Evolutionary conservation across 1,140 invertebrate species (phyloP), one percentile per base, ranked within the genome.

Genomic region (Glomeris maerens): DNA sequence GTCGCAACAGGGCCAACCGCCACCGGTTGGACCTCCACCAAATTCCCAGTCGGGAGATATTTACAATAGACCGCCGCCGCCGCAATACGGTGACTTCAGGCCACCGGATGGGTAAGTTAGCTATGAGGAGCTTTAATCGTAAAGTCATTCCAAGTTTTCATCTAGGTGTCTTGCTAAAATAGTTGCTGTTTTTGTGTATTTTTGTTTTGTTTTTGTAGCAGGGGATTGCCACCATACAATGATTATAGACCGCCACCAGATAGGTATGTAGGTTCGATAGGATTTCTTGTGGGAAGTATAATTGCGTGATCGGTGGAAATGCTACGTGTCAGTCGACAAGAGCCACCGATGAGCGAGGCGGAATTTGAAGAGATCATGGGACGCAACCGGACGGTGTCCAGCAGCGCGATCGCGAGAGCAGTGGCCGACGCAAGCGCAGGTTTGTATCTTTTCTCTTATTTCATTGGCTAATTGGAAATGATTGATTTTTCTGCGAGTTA

Each of bases 291-390:
- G n/a, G n/a, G n/a, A n/a, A n/a, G n/a, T n/a, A n/a, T n/a, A n/a
- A n/a, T n/a, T n/a, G n/a, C n/a, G n/a, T n/a, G n/a, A n/a, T n/a
- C n/a, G n/a, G n/a, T n/a, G n/a, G n/a, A n/a, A n/a, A n/a, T n/a
- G n/a, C n/a, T n/a, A n/a, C n/a, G 46, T 25, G 23, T 28, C 31
- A 40, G 36, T 29, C 25, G 45, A 28, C 26, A 21, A 25, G 77
- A 79, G n/a, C 78, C 83, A 0, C 77, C 77, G 27, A 74, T 96
- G 22, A 82, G 79, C 53, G 93, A 97, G 67, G 81, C 83, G 55
- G 95, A 98, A 73, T 97, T 97, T 70, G 93, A 98, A 70, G 95
- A 98, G 68, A 92, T 97, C 31, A 95, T 98, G 86, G 78, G 83
- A 46, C 76, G 95, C 56, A 98, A 98, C 70, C 77, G 93, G 54